Base-by-base conservation (phyloP, 2,797 vertebrate genomes). In the Rhinatrema bivittatum region DNA sequence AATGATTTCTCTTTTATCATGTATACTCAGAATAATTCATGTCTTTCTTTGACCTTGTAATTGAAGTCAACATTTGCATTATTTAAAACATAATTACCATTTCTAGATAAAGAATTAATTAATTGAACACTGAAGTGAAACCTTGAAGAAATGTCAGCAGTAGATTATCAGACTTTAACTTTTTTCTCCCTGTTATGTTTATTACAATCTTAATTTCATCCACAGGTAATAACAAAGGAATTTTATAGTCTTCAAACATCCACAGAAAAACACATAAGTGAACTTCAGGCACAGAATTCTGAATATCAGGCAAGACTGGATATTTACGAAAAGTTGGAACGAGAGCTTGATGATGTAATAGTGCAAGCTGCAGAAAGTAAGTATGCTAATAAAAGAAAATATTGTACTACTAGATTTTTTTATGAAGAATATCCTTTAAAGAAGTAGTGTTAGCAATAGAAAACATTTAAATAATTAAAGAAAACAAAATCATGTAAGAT, bases 291-390 rank as follows among this genome's bases (percentile, higher is more conserved):
- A 33, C 91, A 88, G 55, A 93, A 87, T 62, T 83, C 87, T 9
- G 94, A 98, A 43, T 81, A 84, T 65, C 87, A 86, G 9, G 75
- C 86, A 31, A 86, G 86, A 25, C 78, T 98, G 39, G 80, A 93
- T 70, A 90, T 87, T 7, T 98, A 98, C 0, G 93, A 97, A 72
- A 91, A 85, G 56, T 62, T 98, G 26, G 96, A 99, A 68, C 86
- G 89, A 53, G 95, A 99, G 51, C 76, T 99, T 51, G 96, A 99
- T 56, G 88, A 93, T 39, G 87, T 98, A 72, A 92, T 94, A 70
- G 78, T 99, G 81, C 96, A 99, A 68, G 88, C 93, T 20, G 96
- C 94, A 21, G 93, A 98, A 76, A 87, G 96, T 97, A 86, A 81
- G 82, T 81, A 32, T 19, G 49, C 21, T 26, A 47, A 29, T 46